Conservation (phyloP, 1,140 invertebrate genomes). For the Limonius californicus region DNA sequence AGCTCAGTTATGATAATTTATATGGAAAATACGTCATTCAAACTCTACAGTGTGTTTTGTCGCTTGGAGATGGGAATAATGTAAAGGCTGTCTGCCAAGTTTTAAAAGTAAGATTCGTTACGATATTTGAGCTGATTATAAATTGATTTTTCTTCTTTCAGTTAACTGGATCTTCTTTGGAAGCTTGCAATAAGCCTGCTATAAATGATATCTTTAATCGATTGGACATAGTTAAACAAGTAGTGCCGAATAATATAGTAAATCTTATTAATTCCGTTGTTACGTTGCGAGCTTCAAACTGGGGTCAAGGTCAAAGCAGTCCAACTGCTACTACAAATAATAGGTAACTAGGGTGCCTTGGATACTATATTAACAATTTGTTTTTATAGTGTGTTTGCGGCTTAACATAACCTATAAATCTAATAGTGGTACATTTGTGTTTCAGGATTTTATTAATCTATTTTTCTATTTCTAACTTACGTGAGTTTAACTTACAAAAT, state of each 20-base stretch:
- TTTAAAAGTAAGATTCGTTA: constrained; percentile 46
- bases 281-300: constrained; percentile 23
- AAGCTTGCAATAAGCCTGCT: constrained; percentile 35
- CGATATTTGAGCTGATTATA: no score
- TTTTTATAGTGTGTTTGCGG: no score
- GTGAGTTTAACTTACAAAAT: no score
- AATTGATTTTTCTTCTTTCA: no score
- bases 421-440: no score
- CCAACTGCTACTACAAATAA: not conserved
- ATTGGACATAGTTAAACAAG: constrained; percentile 26
- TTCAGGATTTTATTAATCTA: no score
- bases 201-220: constrained; percentile 38
- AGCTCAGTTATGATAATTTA: constrained; percentile 35
- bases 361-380: no score
- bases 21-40: constrained; percentile 38
- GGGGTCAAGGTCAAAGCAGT: constrained; percentile 36
- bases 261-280: constrained; percentile 25
- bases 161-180: constrained; percentile 41
- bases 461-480: no score
- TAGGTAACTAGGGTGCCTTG: no score
- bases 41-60: constrained; percentile 34
- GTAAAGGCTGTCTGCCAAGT: constrained; percentile 55
- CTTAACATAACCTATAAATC: no score
- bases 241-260: constrained; percentile 34
- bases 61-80: constrained; percentile 44